Evolutionary conservation across 2,888 invertebrate species (phyloP).

Genomic region (Drosophila testacea): DNA sequence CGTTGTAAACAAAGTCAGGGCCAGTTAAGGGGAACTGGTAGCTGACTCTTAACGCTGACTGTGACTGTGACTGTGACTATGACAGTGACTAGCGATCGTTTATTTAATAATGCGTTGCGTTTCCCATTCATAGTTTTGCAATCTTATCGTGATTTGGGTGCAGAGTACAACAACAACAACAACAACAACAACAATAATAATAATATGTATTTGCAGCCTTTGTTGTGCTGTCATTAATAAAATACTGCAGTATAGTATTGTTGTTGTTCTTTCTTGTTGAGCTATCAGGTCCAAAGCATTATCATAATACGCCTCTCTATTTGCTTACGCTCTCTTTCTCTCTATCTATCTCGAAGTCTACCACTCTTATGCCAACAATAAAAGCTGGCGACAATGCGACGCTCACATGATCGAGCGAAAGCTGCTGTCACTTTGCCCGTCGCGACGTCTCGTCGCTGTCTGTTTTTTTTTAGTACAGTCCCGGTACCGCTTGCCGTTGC

Average conservation of each 20-base stretch:
- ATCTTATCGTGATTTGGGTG: conserved; percentile 60
- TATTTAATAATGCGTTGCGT: conserved; percentile 20
- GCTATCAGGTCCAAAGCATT: conserved; percentile 31
- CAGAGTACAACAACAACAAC: conserved; percentile 49
- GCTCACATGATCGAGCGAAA: conserved; percentile 75
- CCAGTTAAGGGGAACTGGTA: conserved; percentile 24
- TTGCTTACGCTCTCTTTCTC: neutral
- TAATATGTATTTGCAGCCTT: conserved; percentile 2
- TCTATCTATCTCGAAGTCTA: neutral
- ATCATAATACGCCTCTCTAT: conserved; percentile 26
- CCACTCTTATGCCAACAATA: conserved; percentile 41
- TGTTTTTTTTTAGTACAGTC: conserved; percentile 55
- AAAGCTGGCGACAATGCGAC: conserved; percentile 55
- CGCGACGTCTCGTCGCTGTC: conserved; percentile 16
- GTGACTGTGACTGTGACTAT: conserved; percentile 19
- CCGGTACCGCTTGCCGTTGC: conserved; percentile 11
- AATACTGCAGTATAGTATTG: conserved; percentile 30
- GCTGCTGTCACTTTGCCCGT: conserved; percentile 26
- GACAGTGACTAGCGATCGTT: conserved; percentile 18
- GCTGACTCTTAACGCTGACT: conserved; percentile 12
- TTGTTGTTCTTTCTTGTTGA: conserved; percentile 21
- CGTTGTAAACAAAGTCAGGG: conserved; percentile 72
- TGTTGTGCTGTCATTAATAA: conserved; percentile 14
- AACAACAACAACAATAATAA: conserved; percentile 5
- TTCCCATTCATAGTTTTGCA: conserved; percentile 68